Conservation (phyloP, 2,113 vertebrate genomes). For the Leucopternis melanops region DNA sequence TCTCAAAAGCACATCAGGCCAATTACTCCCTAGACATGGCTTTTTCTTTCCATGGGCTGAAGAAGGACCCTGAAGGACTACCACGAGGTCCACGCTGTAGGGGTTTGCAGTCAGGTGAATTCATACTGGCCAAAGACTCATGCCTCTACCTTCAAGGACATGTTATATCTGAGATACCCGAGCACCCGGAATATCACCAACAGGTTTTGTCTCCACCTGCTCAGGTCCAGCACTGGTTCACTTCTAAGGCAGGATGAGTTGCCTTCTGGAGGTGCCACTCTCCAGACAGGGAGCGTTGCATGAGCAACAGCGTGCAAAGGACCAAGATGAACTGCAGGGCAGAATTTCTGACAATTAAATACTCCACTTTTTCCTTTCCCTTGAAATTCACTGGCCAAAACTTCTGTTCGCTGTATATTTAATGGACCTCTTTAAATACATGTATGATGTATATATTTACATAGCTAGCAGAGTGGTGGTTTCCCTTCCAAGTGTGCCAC, state of each 20-base stretch:
- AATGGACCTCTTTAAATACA: not conserved
- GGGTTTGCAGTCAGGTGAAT: not conserved
- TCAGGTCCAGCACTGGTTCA: not conserved
- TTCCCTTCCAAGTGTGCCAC: constrained; percentile 25
- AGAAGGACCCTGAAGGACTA: not conserved
- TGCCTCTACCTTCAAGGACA: not conserved
- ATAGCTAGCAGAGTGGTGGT: not conserved
- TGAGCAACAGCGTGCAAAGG: not conserved
- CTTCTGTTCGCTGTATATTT: not conserved
- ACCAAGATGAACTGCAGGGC: not conserved
- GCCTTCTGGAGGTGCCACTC: not conserved
- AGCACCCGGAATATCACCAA: not conserved
- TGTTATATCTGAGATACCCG: not conserved
- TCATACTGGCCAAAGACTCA: not conserved
- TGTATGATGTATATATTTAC: not conserved
- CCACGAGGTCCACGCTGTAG: not conserved
- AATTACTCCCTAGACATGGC: not conserved
- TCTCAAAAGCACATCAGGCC: not conserved
- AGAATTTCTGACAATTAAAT: not conserved
- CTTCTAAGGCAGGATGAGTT: not conserved
- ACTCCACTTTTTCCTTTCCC: not conserved
- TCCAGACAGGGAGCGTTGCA: not conserved
- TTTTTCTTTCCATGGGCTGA: not conserved
- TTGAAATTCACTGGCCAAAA: not conserved
- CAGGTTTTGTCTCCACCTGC: not conserved